Base-by-base conservation (phyloP, 1,140 invertebrate genomes). In the Epicauta chinensis region DNA sequence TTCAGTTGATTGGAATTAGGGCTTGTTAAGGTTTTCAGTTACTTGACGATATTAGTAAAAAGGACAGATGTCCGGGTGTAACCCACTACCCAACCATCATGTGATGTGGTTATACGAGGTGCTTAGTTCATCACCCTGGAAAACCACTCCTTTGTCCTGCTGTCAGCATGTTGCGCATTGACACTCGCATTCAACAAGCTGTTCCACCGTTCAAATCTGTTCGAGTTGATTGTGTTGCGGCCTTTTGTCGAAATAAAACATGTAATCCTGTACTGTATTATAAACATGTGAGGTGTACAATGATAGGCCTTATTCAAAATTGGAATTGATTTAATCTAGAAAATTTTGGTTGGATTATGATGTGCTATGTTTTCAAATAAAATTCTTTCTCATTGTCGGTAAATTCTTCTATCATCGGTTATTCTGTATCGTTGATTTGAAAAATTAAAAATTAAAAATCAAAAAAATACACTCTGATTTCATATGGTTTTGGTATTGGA, bases 61-160 rank as follows among this genome's bases (percentile, higher is more conserved):
- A 23, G 23, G 23, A 23, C 23, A 23, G 23, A 23, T 23, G 23
- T 23, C 23, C n/a, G n/a, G n/a, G n/a, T 23, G 23, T 23, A 23
- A 23, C 23, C 23, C 23, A 23, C 23, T 23, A 23, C 23, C 23
- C 23, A 3, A 23, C 23, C 7, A 23, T 7, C 23, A 23, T 44
- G 32, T 37, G 35, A 55, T 41, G 46, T 35, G 47, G 53, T 42
- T 49, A 55, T 40, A 49, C 50, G 55, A 64, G 60, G 64, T 61
- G 64, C 62, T 66, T 58, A 64, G 64, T 64, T 66, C 64, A 66
- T 66, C 64, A 66, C 64, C 58, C 64, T 64, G 64, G 64, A 66
- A 66, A 66, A 64, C 64, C 62, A 60, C 61, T 64, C 58, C 51
- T 66, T 66, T 66, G 64, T 66, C 62, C 60, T 48, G 40, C 57